A percentile compares a stretch with the other conserved stretches of the same genome.
Evolutionary conservation across 2,797 vertebrate genomes (phyloP).

Genomic region (Natrix natrix): DNA sequence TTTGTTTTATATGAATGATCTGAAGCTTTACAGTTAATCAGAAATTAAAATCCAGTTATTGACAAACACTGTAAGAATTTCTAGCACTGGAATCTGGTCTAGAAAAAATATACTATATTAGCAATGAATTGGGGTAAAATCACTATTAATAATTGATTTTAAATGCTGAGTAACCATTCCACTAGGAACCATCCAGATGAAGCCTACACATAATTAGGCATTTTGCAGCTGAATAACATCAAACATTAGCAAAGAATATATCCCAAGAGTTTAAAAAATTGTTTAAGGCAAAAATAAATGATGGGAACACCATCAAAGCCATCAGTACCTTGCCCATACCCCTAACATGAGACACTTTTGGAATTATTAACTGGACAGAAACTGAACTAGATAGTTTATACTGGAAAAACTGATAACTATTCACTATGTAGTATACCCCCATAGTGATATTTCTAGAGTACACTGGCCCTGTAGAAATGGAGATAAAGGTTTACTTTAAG

Average conservation of each 20-base stretch:
- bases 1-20: background rate
- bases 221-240: background rate
- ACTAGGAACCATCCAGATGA: background rate
- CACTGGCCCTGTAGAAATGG: background rate
- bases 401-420: background rate
- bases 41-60: background rate
- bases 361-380: background rate
- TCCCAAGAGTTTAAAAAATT: background rate
- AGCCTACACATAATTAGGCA: background rate
- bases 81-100: background rate
- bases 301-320: background rate
- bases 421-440: background rate
- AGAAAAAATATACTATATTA: background rate
- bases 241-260: background rate
- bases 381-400: background rate
- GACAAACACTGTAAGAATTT: background rate
- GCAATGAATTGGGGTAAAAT: background rate
- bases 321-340: background rate
- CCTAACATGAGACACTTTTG: background rate
- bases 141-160: background rate
- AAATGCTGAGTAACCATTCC: background rate
- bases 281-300: background rate
- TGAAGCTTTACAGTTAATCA: background rate
- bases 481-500: background rate
- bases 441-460: background rate